phyloP scores from a whole-genome alignment of 2,113 vertebrate genomes.

The Nothocercus julius region DNA sequence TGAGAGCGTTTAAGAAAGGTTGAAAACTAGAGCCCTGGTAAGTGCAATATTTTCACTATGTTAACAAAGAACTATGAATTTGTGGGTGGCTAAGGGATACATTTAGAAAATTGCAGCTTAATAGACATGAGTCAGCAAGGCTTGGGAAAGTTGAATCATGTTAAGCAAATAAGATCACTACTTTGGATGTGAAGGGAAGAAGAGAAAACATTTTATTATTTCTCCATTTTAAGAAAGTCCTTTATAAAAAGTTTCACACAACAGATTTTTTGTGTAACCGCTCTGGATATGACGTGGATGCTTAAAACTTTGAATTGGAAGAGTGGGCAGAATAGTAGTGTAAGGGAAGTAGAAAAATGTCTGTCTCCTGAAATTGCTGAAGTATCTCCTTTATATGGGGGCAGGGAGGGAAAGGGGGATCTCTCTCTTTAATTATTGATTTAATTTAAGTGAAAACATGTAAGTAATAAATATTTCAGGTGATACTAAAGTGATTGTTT shows the following conservation, averaged over 20 bases:
- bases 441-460: background rate
- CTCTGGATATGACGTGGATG: background rate
- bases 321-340: background rate
- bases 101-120: background rate
- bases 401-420: background rate
- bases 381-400: background rate
- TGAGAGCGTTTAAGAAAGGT: background rate
- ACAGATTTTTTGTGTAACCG: background rate
- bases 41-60: background rate
- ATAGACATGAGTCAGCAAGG: background rate
- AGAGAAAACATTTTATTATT: background rate
- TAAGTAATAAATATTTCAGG: constrained; percentile 46
- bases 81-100: background rate
- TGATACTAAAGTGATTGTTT: background rate
- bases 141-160: constrained; percentile 10
- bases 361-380: background rate
- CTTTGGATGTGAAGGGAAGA: background rate
- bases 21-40: background rate
- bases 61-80: background rate
- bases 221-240: background rate
- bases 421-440: constrained; percentile 29
- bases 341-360: background rate
- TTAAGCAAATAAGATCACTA: background rate
- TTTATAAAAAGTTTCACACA: background rate
- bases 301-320: background rate